These are phyloP conservation scores for Meriones psammophilus DNA, from an alignment of 2,797 vertebrate species.

Conservation along the genomic window DNA sequence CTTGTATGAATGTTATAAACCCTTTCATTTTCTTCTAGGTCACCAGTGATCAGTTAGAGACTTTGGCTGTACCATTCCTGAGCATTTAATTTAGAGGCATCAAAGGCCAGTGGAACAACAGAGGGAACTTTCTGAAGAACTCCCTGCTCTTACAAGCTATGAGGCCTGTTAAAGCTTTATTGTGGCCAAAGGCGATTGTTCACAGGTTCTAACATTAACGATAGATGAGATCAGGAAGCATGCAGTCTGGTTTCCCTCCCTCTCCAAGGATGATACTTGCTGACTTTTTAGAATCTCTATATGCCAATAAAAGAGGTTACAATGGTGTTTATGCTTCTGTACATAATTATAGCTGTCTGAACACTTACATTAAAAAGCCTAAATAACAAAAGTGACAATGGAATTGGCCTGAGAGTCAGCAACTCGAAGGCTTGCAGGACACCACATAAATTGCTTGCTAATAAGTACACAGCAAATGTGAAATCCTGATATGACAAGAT, in stretches of 20 bases:
- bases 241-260: constrained; percentile 8
- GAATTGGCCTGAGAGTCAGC: constrained; percentile 10
- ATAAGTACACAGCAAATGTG: constrained; percentile 49
- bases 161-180: constrained; percentile 58
- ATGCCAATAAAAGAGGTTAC: constrained; percentile 62
- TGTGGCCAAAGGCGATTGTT: constrained; percentile 33
- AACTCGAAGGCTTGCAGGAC: constrained; percentile 21
- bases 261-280: constrained; percentile 64
- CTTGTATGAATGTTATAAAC: constrained; percentile 14
- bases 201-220: constrained; percentile 51
- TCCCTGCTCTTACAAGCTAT: constrained; percentile 30
- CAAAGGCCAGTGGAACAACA: constrained; percentile 52
- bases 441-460: constrained; percentile 2
- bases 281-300: constrained; percentile 53
- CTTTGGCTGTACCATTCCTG: background rate
- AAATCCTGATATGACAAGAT: background rate
- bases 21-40: constrained; percentile 63
- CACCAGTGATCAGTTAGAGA: constrained; percentile 52
- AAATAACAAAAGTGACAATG: constrained; percentile 30
- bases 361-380: constrained; percentile 66
- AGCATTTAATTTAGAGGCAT: constrained; percentile 56
- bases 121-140: constrained; percentile 47
- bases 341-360: constrained; percentile 52
- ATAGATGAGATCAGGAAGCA: constrained; percentile 69
- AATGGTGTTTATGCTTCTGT: background rate